Evolutionary conservation across 2,797 vertebrate species (phyloP).

Genomic region (Vespertilio murinus): DNA sequence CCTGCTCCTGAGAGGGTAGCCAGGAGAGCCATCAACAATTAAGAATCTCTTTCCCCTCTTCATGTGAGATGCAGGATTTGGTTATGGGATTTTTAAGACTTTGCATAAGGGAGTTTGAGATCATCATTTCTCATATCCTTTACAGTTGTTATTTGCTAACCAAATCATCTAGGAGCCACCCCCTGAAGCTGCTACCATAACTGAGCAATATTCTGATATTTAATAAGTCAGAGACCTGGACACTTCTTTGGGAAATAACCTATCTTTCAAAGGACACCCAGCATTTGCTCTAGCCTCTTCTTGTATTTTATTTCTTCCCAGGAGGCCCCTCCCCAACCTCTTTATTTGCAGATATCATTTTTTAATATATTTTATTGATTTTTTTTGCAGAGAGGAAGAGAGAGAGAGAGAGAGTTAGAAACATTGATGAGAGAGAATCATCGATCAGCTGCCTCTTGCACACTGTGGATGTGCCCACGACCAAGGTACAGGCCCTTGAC

Average conservation of each 20-base stretch:
- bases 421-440: no score
- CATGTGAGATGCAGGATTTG: neutral
- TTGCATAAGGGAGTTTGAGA: neutral
- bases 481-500: no score
- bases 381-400: no score
- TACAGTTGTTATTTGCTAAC: neutral
- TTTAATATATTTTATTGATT: no score
- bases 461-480: no score
- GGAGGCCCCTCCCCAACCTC: neutral
- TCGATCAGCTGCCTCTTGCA: no score
- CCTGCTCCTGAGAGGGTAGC: neutral
- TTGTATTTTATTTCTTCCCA: conserved; percentile 42
- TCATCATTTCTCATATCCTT: neutral
- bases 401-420: no score
- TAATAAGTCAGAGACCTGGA: conserved; percentile 16
- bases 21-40: neutral
- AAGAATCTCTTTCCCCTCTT: neutral
- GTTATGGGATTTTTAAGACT: neutral
- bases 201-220: neutral
- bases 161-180: neutral
- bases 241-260: conserved; percentile 7
- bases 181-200: neutral
- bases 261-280: conserved; percentile 25
- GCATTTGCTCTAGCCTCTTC: neutral
- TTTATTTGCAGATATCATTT: neutral